Conservation (phyloP, 2,797 vertebrate species). For the Natrix natrix region DNA sequence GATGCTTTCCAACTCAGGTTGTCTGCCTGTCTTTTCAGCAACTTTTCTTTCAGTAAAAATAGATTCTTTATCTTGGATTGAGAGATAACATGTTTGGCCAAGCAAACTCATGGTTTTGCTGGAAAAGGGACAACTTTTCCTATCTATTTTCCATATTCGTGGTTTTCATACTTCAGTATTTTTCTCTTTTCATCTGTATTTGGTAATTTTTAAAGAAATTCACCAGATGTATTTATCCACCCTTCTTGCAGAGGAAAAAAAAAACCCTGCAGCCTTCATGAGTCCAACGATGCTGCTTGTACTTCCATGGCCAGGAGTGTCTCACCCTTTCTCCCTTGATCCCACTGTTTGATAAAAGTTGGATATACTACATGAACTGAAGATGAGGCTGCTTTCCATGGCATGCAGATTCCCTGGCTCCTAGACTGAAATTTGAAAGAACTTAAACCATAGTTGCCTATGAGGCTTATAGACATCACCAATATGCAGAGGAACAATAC, state of each 20-base stretch:
- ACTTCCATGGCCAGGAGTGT: constrained; percentile 56
- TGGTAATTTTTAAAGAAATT: constrained; percentile 39
- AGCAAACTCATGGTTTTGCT: not conserved
- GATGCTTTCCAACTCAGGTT: not conserved
- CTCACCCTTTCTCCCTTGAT: constrained; percentile 52
- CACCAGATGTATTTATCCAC: not conserved
- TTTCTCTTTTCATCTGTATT: constrained; percentile 11
- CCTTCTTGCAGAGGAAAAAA: not conserved
- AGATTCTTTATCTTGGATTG: not conserved
- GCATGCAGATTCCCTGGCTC: constrained; percentile 30
- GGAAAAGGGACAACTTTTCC: not conserved
- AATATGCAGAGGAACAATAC: constrained; percentile 72
- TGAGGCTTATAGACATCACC: constrained; percentile 70
- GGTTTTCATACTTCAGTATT: not conserved
- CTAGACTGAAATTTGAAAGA: constrained; percentile 28
- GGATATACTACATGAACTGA: constrained; percentile 66
- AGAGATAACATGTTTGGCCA: not conserved
- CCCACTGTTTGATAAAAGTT: constrained; percentile 63
- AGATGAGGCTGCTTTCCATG: constrained; percentile 49
- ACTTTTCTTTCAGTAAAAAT: accelerated
- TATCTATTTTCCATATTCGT: not conserved
- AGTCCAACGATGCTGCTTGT: constrained; percentile 50
- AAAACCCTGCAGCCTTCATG: constrained; percentile 44
- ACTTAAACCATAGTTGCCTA: constrained; percentile 16
- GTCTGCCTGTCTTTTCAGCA: accelerated